phyloP scores from a whole-genome alignment of 2,888 invertebrate genomes.

The Calameuta idolon region DNA sequence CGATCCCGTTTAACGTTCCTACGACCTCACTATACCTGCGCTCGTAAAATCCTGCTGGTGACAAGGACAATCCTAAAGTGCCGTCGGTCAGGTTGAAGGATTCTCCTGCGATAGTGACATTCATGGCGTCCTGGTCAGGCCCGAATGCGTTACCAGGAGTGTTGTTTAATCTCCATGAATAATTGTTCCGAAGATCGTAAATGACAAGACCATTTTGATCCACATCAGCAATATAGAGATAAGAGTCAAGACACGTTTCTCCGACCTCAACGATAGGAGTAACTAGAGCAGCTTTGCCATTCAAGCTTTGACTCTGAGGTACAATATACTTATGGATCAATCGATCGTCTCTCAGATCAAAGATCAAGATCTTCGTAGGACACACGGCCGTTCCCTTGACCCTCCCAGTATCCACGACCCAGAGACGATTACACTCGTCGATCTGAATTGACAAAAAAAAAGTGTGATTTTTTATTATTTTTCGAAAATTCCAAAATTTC shows the following conservation, averaged over 20 bases:
- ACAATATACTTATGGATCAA: constrained; percentile 58
- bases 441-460: constrained; percentile 46
- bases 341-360: constrained; percentile 61
- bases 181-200: constrained; percentile 51
- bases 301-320: constrained; percentile 52
- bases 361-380: constrained; percentile 63
- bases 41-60: constrained; percentile 56
- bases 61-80: constrained; percentile 61
- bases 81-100: constrained; percentile 60
- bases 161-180: constrained; percentile 62
- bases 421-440: constrained; percentile 66
- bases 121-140: constrained; percentile 57
- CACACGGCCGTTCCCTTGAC: constrained; percentile 46
- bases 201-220: constrained; percentile 58
- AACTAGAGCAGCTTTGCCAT: constrained; percentile 55
- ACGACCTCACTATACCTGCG: constrained; percentile 44
- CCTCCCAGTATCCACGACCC: constrained; percentile 64
- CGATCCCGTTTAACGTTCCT: background rate
- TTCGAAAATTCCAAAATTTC: background rate
- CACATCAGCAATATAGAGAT: constrained; percentile 63
- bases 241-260: constrained; percentile 54
- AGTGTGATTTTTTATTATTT: background rate
- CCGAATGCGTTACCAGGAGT: constrained; percentile 63
- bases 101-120: constrained; percentile 61
- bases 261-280: constrained; percentile 63